phyloP scores from a whole-genome alignment of 30 jellyfish, hydroid and myxozoan species.

The Rhopilema esculentum region DNA sequence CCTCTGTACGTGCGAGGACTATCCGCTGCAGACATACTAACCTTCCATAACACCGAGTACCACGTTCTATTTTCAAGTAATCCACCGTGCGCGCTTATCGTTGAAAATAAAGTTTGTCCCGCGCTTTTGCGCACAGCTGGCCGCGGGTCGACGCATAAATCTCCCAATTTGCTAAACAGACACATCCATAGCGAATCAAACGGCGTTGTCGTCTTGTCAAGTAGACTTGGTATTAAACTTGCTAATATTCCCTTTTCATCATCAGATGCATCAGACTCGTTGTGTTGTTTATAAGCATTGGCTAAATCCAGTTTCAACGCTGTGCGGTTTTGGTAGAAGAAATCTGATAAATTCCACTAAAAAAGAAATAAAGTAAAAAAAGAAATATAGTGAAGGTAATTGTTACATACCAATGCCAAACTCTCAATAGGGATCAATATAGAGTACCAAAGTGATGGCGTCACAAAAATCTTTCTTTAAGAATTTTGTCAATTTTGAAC shows the following conservation, averaged over 20 bases:
- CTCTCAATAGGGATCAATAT: too few relatives aligned
- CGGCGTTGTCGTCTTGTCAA: conserved; percentile 78
- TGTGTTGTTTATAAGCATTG: conserved; percentile 63
- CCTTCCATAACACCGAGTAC: conserved; percentile 97
- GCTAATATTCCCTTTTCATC: conserved; percentile 69
- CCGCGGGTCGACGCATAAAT: conserved; percentile 98
- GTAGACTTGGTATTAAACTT: conserved; percentile 60
- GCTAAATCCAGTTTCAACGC: conserved; percentile 79
- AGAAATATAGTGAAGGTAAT: too few relatives aligned
- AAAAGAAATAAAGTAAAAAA: too few relatives aligned
- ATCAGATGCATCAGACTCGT: conserved; percentile 32
- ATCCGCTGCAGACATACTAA: conserved; percentile 1
- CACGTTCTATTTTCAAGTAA: conserved; percentile 86
- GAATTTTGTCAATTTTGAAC: too few relatives aligned
- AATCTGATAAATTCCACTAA: conserved; percentile 96
- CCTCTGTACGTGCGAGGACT: too few relatives aligned
- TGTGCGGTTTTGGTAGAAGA: conserved; percentile 91
- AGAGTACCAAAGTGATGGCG: too few relatives aligned
- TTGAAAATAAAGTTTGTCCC: conserved; percentile 95
- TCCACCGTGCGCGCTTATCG: conserved; percentile 97
- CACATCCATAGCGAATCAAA: conserved; percentile 98
- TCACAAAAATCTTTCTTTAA: too few relatives aligned
- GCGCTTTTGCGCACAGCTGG: conserved; percentile 99
- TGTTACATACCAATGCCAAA: too few relatives aligned
- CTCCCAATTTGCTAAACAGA: conserved; percentile 90